Evolutionary conservation across 2,888 invertebrate species (phyloP).

Genomic region (Troides helena): DNA sequence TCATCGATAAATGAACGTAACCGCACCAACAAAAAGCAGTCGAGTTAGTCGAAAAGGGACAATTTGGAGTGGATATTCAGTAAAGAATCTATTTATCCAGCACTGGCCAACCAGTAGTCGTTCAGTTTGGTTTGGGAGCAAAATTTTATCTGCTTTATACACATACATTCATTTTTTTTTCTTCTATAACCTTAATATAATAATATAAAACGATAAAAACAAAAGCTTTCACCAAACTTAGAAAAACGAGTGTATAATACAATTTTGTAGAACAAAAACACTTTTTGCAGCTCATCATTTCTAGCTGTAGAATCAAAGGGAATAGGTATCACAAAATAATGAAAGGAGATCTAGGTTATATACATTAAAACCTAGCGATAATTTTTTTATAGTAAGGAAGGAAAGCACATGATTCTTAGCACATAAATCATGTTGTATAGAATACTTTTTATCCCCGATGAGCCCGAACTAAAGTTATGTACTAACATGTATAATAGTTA

Average conservation of each 20-base stretch:
- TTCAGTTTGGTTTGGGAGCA: constrained; percentile 22
- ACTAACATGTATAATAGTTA: no score
- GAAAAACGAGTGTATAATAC: background rate
- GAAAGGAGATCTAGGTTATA: no score
- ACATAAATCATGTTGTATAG: no score
- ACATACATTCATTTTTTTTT: background rate
- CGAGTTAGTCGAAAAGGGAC: constrained; percentile 49
- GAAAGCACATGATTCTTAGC: no score
- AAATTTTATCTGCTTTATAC: constrained; percentile 13
- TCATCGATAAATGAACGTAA: constrained; percentile 24
- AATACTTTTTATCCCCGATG: no score
- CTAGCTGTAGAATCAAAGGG: no score
- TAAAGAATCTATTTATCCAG: constrained; percentile 54
- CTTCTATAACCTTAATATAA: background rate
- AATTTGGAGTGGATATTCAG: constrained; percentile 52
- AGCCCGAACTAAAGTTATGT: no score
- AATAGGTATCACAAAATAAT: no score
- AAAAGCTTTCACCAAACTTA: background rate
- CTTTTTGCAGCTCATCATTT: background rate
- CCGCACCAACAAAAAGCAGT: constrained; percentile 38
- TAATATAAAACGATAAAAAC: background rate
- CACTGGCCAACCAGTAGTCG: constrained; percentile 33
- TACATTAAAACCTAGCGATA: no score
- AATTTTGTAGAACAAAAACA: background rate
- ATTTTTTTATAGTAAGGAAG: no score